Percentiles rank a stretch among this genome's conserved stretches.
These are phyloP conservation scores for Propithecus deckenii DNA, from an alignment of 2,797 vertebrate species.

Conservation along the genomic window DNA sequence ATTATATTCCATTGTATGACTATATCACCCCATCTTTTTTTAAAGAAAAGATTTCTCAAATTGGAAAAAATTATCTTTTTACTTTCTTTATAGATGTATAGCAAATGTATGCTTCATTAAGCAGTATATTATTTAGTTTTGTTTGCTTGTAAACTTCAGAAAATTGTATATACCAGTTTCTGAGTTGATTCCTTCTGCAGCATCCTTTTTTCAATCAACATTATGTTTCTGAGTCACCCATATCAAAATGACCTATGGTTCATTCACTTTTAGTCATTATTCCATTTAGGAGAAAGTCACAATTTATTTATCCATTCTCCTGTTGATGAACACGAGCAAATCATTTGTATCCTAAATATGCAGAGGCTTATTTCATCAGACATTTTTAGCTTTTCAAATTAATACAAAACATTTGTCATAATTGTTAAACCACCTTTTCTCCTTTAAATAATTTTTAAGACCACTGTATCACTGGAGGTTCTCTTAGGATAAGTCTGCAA, in stretches of 20 bases:
- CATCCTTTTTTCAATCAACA: background rate
- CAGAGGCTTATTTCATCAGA: background rate
- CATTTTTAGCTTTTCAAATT: background rate
- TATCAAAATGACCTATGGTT: background rate
- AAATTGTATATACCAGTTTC: background rate
- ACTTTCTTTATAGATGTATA: constrained; percentile 2
- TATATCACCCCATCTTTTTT: background rate
- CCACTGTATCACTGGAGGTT: background rate
- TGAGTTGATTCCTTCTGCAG: background rate
- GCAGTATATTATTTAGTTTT: background rate
- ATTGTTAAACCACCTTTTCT: background rate
- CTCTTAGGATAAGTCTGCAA: background rate
- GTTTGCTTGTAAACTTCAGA: background rate
- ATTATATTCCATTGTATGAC: background rate
- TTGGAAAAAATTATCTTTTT: background rate
- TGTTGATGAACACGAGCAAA: background rate
- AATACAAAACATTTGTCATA: background rate
- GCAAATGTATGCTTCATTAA: background rate
- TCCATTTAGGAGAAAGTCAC: background rate
- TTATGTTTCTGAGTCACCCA: background rate
- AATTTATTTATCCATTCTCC: background rate
- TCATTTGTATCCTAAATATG: background rate
- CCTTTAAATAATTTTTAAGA: constrained; percentile 25
- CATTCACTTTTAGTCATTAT: background rate
- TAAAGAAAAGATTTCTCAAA: background rate